These are phyloP conservation scores for Centropus bengalensis DNA, from an alignment of 2,113 vertebrate genomes.

Conservation along the genomic window DNA sequence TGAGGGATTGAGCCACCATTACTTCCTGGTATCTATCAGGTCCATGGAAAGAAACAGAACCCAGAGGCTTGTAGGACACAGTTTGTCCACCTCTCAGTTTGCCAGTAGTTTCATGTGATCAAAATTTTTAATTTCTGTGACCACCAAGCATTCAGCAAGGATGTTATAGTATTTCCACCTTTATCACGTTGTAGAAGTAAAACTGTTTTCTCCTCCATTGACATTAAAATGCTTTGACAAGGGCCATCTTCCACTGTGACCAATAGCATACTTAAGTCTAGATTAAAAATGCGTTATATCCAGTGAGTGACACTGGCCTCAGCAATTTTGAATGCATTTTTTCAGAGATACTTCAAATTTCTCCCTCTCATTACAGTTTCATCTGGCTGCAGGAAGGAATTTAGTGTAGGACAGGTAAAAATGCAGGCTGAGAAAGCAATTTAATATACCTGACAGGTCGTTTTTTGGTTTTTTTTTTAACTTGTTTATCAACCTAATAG, in stretches of 20 bases:
- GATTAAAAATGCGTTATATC: background rate
- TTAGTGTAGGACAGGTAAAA: background rate
- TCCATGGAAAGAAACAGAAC: background rate
- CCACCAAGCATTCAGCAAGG: background rate
- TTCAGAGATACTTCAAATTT: background rate
- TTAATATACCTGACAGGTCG: background rate
- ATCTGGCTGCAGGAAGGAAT: background rate
- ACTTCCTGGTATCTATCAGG: background rate
- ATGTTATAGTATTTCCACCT: background rate
- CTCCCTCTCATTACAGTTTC: background rate
- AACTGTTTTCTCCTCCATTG: background rate
- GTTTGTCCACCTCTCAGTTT: background rate
- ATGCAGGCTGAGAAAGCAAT: background rate
- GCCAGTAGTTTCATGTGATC: background rate
- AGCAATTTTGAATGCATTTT: background rate
- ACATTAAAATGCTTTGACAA: background rate
- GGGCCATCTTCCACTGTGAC: background rate
- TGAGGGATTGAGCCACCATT: background rate
- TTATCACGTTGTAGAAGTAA: background rate
- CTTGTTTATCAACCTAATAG: conserved; percentile 33
- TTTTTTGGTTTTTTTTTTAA: conserved; percentile 10
- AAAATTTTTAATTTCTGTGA: background rate
- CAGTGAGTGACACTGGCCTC: background rate
- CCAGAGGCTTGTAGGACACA: background rate
- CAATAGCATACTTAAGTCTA: background rate